Evolutionary conservation across 2,888 invertebrate genomes (phyloP).

Genomic region (Rhodophaea formosa): DNA sequence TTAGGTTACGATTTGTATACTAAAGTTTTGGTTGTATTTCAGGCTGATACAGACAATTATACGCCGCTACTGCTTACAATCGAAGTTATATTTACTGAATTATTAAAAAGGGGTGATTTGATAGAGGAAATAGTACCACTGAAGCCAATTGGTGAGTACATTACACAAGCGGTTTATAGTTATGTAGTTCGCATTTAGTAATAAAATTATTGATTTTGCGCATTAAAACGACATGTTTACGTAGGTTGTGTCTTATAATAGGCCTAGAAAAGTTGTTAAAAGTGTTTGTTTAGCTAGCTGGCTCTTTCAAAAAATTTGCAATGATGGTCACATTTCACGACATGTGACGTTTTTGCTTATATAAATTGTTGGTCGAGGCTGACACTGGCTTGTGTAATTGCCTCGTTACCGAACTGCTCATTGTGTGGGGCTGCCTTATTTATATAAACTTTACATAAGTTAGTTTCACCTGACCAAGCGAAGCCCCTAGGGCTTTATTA

Average conservation of each 20-base stretch:
- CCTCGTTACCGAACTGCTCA: slow-evolving; percentile 20
- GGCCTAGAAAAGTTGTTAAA: background rate
- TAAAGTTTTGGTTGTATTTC: slow-evolving; percentile 45
- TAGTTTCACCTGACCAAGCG: slow-evolving; percentile 17
- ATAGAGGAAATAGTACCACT: slow-evolving; percentile 81
- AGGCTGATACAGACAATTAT: slow-evolving; percentile 71
- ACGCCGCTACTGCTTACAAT: slow-evolving; percentile 84
- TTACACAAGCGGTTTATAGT: slow-evolving; percentile 27
- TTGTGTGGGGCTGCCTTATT: slow-evolving; percentile 6
- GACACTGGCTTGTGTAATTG: slow-evolving; percentile 38
- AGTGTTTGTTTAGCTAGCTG: background rate
- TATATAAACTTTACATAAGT: slow-evolving; percentile 21
- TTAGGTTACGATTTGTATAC: slow-evolving; percentile 50
- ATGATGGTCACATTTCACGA: slow-evolving; percentile 40
- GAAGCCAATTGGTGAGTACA: slow-evolving; percentile 76
- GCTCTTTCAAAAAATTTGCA: slow-evolving; percentile 8
- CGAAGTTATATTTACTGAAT: slow-evolving; percentile 86
- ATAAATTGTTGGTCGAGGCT: slow-evolving; percentile 36
- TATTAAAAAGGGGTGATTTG: slow-evolving; percentile 85
- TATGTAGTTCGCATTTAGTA: slow-evolving; percentile 33
- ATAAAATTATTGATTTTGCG: slow-evolving; percentile 53
- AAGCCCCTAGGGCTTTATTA: background rate
- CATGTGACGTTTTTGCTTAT: slow-evolving; percentile 50
- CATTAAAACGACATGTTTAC: background rate
- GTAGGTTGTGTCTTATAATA: background rate